Evolutionary conservation across 1,140 invertebrate genomes (phyloP).

Genomic region (Frieseomelitta varia): DNA sequence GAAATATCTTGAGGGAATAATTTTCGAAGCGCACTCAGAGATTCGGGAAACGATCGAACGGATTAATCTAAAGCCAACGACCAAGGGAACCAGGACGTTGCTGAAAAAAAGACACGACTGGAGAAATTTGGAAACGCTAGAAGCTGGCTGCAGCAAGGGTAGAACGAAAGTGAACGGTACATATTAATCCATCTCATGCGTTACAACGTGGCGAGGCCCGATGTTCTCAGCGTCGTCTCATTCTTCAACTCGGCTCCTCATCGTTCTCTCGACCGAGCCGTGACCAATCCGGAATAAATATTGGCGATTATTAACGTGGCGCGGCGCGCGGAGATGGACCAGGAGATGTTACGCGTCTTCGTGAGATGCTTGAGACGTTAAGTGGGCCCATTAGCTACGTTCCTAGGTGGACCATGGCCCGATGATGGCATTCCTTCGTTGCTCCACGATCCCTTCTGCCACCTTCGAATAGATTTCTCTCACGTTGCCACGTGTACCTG

Average conservation of each 20-base stretch:
- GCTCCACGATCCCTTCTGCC: conserved; percentile 37
- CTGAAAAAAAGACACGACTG: background rate
- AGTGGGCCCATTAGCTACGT: conserved; percentile 81
- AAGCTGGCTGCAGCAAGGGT: conserved; percentile 60
- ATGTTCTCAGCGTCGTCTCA: conserved; percentile 62
- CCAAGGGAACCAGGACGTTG: background rate
- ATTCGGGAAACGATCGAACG: background rate
- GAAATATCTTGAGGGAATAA: background rate
- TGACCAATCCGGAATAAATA: conserved; percentile 82
- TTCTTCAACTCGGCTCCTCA: conserved; percentile 72
- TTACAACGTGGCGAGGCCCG: conserved; percentile 69
- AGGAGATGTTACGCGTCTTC: conserved; percentile 52
- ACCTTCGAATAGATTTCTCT: conserved; percentile 43
- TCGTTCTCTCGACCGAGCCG: conserved; percentile 78
- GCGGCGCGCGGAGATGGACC: conserved; percentile 57
- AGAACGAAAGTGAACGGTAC: conserved; percentile 66
- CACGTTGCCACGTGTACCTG: conserved; percentile 61
- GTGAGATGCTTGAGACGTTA: conserved; percentile 80
- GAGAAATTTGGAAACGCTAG: background rate
- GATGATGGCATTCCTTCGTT: conserved; percentile 71
- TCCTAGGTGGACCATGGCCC: conserved; percentile 65
- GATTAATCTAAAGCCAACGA: background rate
- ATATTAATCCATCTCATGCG: conserved; percentile 75
- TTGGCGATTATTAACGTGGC: conserved; percentile 81
- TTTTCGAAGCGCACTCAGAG: background rate